Percentiles rank a stretch among this genome's conserved stretches.
These are phyloP conservation scores for Pipistrellus pygmaeus DNA, from an alignment of 2,797 vertebrate species.

Conservation along the genomic window DNA sequence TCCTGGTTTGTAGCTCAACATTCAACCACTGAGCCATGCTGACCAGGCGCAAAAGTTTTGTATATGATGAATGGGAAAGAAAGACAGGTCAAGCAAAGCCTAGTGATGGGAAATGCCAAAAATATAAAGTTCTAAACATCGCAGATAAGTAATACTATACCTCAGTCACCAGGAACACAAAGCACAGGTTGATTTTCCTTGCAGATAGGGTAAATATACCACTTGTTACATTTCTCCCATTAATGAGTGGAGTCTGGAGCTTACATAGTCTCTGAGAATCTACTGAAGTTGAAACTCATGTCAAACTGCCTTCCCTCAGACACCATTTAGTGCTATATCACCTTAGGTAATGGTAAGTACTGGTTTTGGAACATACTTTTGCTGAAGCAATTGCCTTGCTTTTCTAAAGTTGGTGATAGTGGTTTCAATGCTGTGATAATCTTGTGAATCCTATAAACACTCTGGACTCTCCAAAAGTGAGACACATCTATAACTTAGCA, in stretches of 20 bases:
- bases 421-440: constrained; percentile 2
- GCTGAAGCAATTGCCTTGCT: neutral
- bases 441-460: neutral
- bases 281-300: neutral
- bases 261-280: neutral
- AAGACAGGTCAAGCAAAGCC: neutral
- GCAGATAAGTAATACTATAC: neutral
- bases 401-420: neutral
- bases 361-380: neutral
- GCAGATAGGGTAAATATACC: neutral
- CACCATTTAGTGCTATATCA: neutral
- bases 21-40: too few species aligned
- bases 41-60: neutral
- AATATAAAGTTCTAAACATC: neutral
- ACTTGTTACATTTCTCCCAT: neutral
- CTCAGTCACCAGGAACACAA: neutral
- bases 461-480: neutral
- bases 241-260: neutral
- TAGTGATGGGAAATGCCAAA: neutral
- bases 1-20: too few species aligned
- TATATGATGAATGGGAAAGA: neutral
- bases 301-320: neutral
- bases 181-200: neutral
- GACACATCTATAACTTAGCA: neutral
- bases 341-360: neutral